These are phyloP conservation scores for Rhyacophila evoluta DNA, from an alignment of 2,888 invertebrate genomes.

Conservation along the genomic window DNA sequence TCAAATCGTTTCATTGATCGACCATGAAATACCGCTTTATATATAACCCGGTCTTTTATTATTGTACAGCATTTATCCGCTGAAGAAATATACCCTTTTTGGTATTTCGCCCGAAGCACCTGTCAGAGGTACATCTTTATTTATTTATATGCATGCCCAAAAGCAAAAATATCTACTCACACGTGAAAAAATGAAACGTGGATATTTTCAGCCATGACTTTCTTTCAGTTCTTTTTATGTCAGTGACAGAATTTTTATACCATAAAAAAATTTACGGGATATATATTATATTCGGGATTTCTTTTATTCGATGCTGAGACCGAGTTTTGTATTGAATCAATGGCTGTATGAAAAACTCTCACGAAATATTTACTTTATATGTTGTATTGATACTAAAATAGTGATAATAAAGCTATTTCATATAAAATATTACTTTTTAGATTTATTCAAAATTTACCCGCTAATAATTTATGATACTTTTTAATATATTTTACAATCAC, in stretches of 20 bases:
- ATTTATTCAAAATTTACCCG: too few species aligned
- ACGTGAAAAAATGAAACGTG: conserved; percentile 2
- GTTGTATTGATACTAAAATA: too few species aligned
- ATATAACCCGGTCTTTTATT: neutral
- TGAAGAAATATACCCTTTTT: neutral
- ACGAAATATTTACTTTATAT: too few species aligned
- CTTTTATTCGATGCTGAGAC: too few species aligned
- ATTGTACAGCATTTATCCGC: neutral
- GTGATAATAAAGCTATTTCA: too few species aligned
- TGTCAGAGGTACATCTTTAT: conserved; percentile 1
- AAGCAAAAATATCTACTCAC: neutral
- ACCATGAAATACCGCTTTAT: neutral
- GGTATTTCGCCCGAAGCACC: neutral
- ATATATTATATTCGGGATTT: too few species aligned
- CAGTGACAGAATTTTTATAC: neutral
- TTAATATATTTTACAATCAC: too few species aligned
- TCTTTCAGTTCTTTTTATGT: neutral
- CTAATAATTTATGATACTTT: too few species aligned
- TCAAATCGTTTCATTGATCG: neutral
- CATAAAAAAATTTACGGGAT: too few species aligned
- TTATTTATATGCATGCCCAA: conserved; percentile 4
- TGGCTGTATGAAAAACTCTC: too few species aligned
- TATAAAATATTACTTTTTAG: too few species aligned
- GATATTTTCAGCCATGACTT: neutral
- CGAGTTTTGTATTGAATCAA: too few species aligned